Conservation (phyloP, 1,140 invertebrate genomes). For the Spodoptera litura region DNA sequence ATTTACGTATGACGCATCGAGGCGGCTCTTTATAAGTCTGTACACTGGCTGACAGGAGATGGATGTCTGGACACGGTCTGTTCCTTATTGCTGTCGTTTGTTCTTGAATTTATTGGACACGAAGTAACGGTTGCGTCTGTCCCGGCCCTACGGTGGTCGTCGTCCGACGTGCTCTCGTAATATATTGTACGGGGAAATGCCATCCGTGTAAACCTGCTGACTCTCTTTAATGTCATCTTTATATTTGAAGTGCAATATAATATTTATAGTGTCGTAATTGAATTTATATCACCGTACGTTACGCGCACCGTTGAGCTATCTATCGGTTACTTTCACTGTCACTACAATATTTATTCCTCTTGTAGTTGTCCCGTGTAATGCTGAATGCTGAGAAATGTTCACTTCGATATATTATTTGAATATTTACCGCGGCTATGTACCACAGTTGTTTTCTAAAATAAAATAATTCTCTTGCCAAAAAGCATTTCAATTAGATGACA, state of each 20-base stretch:
- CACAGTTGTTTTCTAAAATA: slow-evolving; percentile 18
- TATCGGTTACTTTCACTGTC: slow-evolving; percentile 38
- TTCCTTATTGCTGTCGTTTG: slow-evolving; percentile 79
- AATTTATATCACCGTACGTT: slow-evolving; percentile 41
- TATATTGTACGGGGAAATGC: slow-evolving; percentile 61
- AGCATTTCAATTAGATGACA: slow-evolving; percentile 40
- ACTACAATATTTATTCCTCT: slow-evolving; percentile 42
- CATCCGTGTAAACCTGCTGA: slow-evolving; percentile 63
- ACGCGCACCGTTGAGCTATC: slow-evolving; percentile 26
- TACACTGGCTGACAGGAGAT: slow-evolving; percentile 69
- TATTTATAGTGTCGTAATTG: slow-evolving; percentile 36
- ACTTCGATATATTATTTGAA: slow-evolving; percentile 18
- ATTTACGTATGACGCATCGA: slow-evolving; percentile 65
- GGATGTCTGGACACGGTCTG: slow-evolving; percentile 66
- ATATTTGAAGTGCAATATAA: slow-evolving; percentile 51
- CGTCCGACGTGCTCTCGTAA: slow-evolving; percentile 52
- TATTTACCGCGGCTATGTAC: slow-evolving; percentile 24
- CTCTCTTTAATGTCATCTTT: slow-evolving; percentile 59
- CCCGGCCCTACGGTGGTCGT: slow-evolving; percentile 54
- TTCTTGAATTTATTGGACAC: slow-evolving; percentile 77
- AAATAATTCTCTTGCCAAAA: slow-evolving; percentile 41
- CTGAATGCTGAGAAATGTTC: slow-evolving; percentile 17
- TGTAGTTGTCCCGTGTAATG: slow-evolving; percentile 14
- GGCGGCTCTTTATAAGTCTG: slow-evolving; percentile 60
- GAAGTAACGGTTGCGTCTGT: slow-evolving; percentile 69